Evolutionary conservation across 2,888 invertebrate genomes (phyloP).

Genomic region (Oligia latruncula): DNA sequence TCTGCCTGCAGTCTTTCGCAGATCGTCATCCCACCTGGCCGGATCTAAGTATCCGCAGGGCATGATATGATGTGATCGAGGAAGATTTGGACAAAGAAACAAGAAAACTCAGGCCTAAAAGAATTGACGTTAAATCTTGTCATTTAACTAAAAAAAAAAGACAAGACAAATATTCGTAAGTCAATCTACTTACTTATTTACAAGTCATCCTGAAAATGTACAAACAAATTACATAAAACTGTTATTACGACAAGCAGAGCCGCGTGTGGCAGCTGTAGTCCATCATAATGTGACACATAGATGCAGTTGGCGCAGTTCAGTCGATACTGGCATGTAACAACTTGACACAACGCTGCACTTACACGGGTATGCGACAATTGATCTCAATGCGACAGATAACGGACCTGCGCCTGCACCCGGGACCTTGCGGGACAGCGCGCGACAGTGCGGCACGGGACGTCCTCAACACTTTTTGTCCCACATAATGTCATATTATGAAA

Average conservation of each 20-base stretch:
- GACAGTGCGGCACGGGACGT: conserved; percentile 33
- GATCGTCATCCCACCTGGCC: too few species aligned
- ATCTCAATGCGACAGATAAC: conserved; percentile 30
- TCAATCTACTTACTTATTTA: neutral
- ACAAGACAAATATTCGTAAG: neutral
- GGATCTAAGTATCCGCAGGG: neutral
- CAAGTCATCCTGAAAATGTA: neutral
- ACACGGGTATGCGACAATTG: conserved; percentile 36
- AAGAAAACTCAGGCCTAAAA: neutral
- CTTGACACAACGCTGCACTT: conserved; percentile 19
- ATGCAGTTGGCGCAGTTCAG: neutral
- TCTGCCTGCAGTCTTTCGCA: too few species aligned
- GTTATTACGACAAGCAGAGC: conserved; percentile 1
- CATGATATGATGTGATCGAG: neutral
- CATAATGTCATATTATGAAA: conserved; percentile 58
- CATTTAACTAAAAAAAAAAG: neutral
- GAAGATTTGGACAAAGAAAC: neutral
- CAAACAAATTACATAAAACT: neutral
- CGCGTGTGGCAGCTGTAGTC: neutral
- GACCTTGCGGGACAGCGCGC: neutral
- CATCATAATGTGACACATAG: neutral
- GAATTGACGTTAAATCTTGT: neutral
- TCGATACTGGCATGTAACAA: conserved; percentile 17
- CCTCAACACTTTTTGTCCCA: conserved; percentile 41
- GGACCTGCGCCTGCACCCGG: conserved; percentile 20